Evolutionary conservation across 2,888 invertebrate species (phyloP), one percentile per base, ranked within the genome.

Genomic region (Drosophila dives): DNA sequence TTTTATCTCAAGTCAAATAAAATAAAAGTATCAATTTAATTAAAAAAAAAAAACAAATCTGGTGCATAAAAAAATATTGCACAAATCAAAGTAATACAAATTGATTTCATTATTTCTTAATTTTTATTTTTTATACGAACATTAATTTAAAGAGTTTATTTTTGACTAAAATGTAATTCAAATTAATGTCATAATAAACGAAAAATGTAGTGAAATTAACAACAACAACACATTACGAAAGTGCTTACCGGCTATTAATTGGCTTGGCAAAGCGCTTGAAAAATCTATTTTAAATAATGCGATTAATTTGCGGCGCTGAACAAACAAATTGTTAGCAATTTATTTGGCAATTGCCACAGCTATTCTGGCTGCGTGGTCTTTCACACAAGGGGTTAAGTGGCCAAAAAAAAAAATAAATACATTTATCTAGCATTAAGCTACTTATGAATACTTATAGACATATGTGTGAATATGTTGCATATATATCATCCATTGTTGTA

Each of bases 261-360:
- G 32, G 26, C n/a, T 54, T 23, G 45, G 34, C 48, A 34, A 61
- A 32, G 17, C 32, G 33, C 40, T 33, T 66, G 48, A 66, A 59
- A 61, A 74, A 77, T 78, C 53, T 64, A 49, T 75, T 71, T 75
- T 64, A 78, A 83, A 83, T 87, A 64, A 87, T 72, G 75, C 87
- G 68, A 87, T 85, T 83, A 85, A 83, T 87, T 78, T 58, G 55
- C 55, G 53, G 58, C 26, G 32, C 51, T 55, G 55, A 61, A 40
- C 59, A 59, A 72, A 63, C 70, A 76, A 79, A 73, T 79, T 68
- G 73, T 58, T 50, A 38, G 62, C 71, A 53, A 74, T 83, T 84
- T 83, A 58, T 79, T 69, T 69, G 78, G 45, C 42, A 74, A 77
- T 64, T 77, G 55, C 51, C 34, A 34, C 53, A 38, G 48, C 32